Evolutionary conservation across 2,113 vertebrate species (phyloP), one percentile per base, ranked within the genome.

Genomic region (Galemys pyrenaicus): DNA sequence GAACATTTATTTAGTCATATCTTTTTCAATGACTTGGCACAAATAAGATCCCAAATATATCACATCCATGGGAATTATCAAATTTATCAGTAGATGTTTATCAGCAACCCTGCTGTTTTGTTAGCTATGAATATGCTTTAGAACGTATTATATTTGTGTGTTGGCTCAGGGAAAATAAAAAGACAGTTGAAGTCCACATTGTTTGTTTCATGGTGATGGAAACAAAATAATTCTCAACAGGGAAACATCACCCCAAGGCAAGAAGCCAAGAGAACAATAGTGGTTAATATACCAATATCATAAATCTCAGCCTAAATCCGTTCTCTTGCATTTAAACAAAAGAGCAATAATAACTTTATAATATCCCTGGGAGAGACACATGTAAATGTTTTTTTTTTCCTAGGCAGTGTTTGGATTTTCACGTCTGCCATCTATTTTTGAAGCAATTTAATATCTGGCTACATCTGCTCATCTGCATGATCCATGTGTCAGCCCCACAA

Each of bases 391-490:
- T 39, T 87, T 80, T 91, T 28, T n/a, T n/a, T 60, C 89, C 93
- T 92, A 89, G 82, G 79, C 75, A 67, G 26, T 54, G 73, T 94
- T 83, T 58, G 75, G 81, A 49, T 67, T 83, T 91, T 75, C 62
- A 54, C 84, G 28, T 94, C 70, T 87, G 70, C 91, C 94, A 87
- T 94, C 91, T 94, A 16, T 91, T 95, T 96, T 64, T 80, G 75
- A 95, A 79, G 56, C 80, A 30, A 65, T 94, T 91, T 94, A 91
- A 54, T 96, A 89, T 94, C 87, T 95, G 84, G 44, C 91, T 67
- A 96, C 89, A 94, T 94, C 91, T 95, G 89, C 75, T 35, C 6
- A 44, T 20, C 35, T 37, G 68, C 26, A 12, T 26, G 46, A 68
- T 64, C 58, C 92, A 58, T 62, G 51, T 91, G 75, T 92, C 70